These are phyloP conservation scores for Lethrus apterus DNA, from an alignment of 1,140 invertebrate genomes.

Conservation along the genomic window DNA sequence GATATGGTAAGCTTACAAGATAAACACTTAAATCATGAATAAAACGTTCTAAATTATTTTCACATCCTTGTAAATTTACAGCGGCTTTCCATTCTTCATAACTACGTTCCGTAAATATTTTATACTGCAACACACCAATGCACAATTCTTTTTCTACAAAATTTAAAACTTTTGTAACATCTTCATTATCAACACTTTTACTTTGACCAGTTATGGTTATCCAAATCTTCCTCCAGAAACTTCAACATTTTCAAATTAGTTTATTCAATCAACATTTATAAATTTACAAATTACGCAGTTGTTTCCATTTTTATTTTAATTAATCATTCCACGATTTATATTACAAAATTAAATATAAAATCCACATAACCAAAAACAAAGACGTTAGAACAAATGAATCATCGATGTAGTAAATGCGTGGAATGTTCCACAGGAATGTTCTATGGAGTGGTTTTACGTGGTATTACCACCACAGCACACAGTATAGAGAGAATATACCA, in stretches of 20 bases:
- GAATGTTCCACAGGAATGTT: not conserved
- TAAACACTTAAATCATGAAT: not conserved
- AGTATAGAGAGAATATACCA: too few relatives aligned
- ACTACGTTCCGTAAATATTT: not conserved
- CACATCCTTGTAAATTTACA: too few relatives aligned
- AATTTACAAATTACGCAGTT: not conserved
- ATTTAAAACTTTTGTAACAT: constrained; percentile 2
- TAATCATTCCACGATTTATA: not conserved
- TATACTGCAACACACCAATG: not conserved
- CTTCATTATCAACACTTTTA: not conserved
- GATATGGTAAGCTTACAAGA: not conserved
- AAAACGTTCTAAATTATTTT: not conserved
- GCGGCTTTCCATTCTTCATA: not conserved
- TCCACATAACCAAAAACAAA: not conserved
- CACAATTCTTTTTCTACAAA: not conserved
- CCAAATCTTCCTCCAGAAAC: constrained; percentile 5
- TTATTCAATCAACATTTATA: not conserved
- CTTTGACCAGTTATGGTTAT: not conserved
- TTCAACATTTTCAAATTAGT: not conserved
- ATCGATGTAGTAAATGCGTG: not conserved
- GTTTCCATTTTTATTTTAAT: constrained; percentile 1
- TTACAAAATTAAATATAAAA: not conserved
- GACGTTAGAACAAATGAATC: not conserved
- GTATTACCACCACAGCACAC: too few relatives aligned
- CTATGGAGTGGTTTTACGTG: too few relatives aligned